Conservation (phyloP, 2,797 vertebrate genomes). For the Anomalospiza imberbis region DNA sequence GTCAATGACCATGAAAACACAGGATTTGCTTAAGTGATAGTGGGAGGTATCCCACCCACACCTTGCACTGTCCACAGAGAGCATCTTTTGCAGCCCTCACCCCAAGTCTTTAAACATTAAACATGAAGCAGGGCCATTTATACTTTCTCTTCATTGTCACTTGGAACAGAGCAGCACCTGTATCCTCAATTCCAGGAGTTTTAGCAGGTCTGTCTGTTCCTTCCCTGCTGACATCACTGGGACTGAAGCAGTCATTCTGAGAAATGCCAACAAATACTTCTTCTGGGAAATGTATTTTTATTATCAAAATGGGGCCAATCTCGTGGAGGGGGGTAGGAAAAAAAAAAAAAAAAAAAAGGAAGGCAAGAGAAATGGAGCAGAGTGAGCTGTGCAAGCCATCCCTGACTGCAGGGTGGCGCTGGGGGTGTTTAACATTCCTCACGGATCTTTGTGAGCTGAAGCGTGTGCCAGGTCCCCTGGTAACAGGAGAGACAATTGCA, state of each 20-base stretch:
- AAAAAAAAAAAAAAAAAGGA: background rate
- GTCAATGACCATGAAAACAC: background rate
- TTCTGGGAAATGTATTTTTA: constrained; percentile 57
- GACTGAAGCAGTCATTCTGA: background rate
- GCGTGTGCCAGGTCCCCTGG: constrained; percentile 52
- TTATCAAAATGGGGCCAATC: constrained; percentile 49
- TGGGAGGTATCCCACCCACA: background rate
- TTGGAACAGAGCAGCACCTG: background rate
- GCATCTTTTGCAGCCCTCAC: background rate
- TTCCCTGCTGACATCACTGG: constrained; percentile 17
- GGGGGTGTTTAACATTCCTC: constrained; percentile 50
- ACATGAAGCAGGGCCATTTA: background rate
- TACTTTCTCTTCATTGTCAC: background rate
- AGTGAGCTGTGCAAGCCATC: constrained; percentile 46
- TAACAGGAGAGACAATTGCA: constrained; percentile 53
- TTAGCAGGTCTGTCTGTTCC: constrained; percentile 1
- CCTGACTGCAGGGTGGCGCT: constrained; percentile 24
- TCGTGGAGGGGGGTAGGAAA: background rate
- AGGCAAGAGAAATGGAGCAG: constrained; percentile 56
- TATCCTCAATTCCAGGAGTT: constrained; percentile 18
- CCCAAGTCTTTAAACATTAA: background rate
- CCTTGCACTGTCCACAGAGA: background rate
- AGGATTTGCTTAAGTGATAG: background rate
- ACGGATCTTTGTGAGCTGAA: constrained; percentile 43
- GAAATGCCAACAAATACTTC: constrained; percentile 36